Evolutionary conservation across 1,140 invertebrate species (phyloP).

Genomic region (Ditylenchus dipsaci): DNA sequence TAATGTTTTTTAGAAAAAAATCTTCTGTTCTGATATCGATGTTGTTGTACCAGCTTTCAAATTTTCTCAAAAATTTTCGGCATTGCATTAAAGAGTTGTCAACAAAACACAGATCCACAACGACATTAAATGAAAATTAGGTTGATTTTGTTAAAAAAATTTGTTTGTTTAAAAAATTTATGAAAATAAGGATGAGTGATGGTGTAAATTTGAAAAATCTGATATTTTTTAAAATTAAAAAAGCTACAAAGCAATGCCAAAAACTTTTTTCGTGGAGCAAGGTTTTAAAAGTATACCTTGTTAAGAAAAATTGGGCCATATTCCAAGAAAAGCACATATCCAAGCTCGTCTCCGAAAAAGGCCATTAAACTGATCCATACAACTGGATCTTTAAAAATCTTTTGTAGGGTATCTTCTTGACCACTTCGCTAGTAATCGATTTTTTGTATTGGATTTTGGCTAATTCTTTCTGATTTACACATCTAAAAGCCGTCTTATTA

Average conservation of each 20-base stretch:
- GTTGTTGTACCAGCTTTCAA: no score
- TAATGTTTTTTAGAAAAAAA: no score
- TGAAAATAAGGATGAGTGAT: no score
- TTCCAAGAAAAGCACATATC: conserved; percentile 46
- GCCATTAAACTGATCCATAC: conserved; percentile 26
- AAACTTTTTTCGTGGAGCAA: neutral
- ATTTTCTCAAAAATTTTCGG: no score
- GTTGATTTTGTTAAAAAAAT: no score
- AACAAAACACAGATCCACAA: no score
- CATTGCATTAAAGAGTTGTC: no score
- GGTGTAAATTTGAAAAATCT: no score
- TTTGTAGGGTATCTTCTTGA: neutral
- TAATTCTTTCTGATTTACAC: neutral
- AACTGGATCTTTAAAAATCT: conserved; percentile 3
- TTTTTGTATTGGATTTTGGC: neutral
- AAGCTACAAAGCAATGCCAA: neutral
- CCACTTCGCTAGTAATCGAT: neutral
- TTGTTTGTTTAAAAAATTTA: no score
- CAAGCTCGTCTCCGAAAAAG: conserved; percentile 12
- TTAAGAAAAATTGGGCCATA: conserved; percentile 53
- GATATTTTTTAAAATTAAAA: no score
- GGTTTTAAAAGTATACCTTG: conserved; percentile 21
- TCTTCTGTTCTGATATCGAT: no score
- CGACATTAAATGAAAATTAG: no score
- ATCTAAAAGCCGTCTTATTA: neutral